Base-by-base conservation (phyloP, 2,113 vertebrate genomes). In the Seriola dumerili region DNA sequence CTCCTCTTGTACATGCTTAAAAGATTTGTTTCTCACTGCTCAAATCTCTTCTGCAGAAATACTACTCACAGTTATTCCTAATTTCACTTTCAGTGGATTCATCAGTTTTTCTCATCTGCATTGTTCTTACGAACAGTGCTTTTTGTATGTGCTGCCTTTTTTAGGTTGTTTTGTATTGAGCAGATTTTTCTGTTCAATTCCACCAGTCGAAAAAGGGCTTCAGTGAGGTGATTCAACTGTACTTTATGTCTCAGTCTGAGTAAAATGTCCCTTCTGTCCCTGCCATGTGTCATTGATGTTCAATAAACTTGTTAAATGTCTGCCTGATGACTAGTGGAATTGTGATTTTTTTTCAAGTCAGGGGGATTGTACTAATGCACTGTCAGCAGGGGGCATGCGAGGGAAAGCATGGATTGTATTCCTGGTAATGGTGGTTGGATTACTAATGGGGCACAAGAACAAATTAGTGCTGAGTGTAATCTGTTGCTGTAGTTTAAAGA, bases 221-320 rank as follows among this genome's bases (percentile, higher is more conserved):
- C 55, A 29, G n/a, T 81, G 68, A 71, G 29, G 29, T 48, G 25
- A 16, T 63, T 62, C 4, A 23, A 2, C 29, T 29, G 29, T 29
- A 29, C 29, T 29, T 81, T 36, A 61, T 55, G 54, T 78, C 13
- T 66, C 32, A 29, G 10, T 13, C 46, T 79, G 57, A 68, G 8
- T 78, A 13, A 67, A 75, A 54, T 34, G 21, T 29, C 23, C n/a
- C 9, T 29, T 69, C n/a, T n/a, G n/a, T n/a, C n/a, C n/a, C n/a
- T n/a, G 25, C 52, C 40, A 32, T 44, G 21, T 86, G 13, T 73
- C 63, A 72, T 14, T 80, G 58, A 78, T 65, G 62, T 86, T 85
- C 74, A 90, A 89, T 92, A 92, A 92, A 91, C 61, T 1, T 78
- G 65, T 64, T 77, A 36, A 63, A 57, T 54, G 36, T 72, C 57